A percentile compares a stretch with the other conserved stretches of the same genome.
Conservation (phyloP, 2,797 vertebrate genomes). For the Notolabrus celidotus region DNA sequence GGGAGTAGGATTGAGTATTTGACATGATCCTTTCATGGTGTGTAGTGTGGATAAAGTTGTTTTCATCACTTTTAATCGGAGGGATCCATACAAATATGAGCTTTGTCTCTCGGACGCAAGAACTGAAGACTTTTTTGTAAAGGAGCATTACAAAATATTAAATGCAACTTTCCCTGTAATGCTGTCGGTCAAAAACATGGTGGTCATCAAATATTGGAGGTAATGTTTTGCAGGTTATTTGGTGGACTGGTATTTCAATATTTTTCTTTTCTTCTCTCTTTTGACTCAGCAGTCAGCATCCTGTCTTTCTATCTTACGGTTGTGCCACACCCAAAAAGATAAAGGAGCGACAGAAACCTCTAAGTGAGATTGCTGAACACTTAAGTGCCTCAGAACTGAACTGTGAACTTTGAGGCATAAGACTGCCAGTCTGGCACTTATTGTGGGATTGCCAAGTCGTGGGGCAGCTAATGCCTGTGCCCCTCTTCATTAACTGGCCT, state of each 20-base stretch:
- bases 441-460: constrained; percentile 41
- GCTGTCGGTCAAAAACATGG: too few species aligned
- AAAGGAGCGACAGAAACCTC: constrained; percentile 7
- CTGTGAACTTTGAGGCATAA: constrained; percentile 39
- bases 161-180: too few species aligned
- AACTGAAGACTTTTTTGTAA: too few species aligned
- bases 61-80: constrained; percentile 27
- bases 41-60: constrained; percentile 28
- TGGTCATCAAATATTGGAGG: too few species aligned
- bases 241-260: too few species aligned
- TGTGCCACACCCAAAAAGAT: background rate
- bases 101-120: too few species aligned
- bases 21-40: constrained; percentile 19
- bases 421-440: constrained; percentile 34
- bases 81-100: constrained; percentile 6
- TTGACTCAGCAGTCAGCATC: too few species aligned
- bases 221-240: too few species aligned
- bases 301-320: background rate
- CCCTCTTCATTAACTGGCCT: constrained; percentile 72
- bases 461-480: constrained; percentile 56
- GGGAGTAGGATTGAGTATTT: constrained; percentile 50
- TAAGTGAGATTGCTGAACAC: constrained; percentile 28
- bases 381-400: constrained; percentile 35
- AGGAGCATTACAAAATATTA: too few species aligned
- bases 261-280: too few species aligned